A percentile compares a stretch with the other conserved stretches of the same genome.
phyloP scores from a whole-genome alignment of 2,888 invertebrate species.

The Stomorhina lunata region DNA sequence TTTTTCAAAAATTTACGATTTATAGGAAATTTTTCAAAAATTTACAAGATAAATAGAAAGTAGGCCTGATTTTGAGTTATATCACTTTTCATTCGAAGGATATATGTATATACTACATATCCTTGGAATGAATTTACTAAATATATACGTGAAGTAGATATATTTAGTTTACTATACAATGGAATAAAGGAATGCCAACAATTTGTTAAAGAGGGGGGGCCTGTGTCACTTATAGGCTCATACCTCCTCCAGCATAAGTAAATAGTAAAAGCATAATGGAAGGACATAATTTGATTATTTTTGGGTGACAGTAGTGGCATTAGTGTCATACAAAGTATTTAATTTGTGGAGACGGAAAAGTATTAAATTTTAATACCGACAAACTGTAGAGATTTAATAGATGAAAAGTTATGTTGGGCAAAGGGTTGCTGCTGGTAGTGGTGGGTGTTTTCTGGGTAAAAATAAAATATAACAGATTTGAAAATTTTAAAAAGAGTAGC shows the following conservation, averaged over 20 bases:
- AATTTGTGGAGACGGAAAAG: slow-evolving; percentile 16
- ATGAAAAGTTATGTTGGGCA: not conserved
- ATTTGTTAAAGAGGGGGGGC: slow-evolving; percentile 10
- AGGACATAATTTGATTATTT: slow-evolving; percentile 34
- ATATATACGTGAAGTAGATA: not conserved
- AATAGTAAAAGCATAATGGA: slow-evolving; percentile 5
- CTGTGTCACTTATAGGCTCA: not conserved
- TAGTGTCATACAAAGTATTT: slow-evolving; percentile 32
- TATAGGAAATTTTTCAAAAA: no score
- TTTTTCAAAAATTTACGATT: no score
- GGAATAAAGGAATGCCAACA: slow-evolving; percentile 18
- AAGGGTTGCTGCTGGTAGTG: not conserved
- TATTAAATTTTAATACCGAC: slow-evolving; percentile 8
- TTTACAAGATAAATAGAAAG: no score
- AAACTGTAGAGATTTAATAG: not conserved
- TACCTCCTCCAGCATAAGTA: not conserved
- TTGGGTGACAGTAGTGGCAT: slow-evolving; percentile 5
- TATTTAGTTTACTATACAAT: slow-evolving; percentile 7
- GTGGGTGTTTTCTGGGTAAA: not conserved
- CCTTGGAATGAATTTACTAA: no score
- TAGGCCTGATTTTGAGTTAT: no score
- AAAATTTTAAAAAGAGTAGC: no score
- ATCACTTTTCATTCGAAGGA: no score
- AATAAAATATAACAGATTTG: no score
- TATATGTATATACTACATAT: not conserved